phyloP scores from a whole-genome alignment of 2,888 invertebrate genomes.

The Eupithecia pulchellata region DNA sequence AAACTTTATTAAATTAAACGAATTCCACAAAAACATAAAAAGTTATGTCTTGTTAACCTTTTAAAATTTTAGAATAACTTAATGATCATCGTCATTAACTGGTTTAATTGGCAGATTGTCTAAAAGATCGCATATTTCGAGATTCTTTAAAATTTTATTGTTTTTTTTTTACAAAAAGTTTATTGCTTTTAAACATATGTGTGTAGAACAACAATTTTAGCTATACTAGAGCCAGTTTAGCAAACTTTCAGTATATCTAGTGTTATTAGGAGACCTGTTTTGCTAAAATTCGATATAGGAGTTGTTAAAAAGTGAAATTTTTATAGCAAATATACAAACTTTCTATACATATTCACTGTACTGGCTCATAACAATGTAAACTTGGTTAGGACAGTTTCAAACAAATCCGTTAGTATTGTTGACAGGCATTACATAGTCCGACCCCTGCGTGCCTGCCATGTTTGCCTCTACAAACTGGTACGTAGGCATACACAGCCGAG shows the following conservation, averaged over 20 bases:
- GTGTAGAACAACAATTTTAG: neutral
- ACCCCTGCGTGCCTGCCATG: conserved; percentile 51
- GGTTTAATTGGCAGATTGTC: neutral
- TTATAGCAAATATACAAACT: conserved; percentile 4
- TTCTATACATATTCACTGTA: neutral
- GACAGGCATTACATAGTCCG: conserved; percentile 72
- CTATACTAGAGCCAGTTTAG: neutral
- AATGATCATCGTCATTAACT: neutral
- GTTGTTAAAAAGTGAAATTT: neutral
- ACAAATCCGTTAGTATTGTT: conserved; percentile 75
- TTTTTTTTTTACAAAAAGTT: neutral
- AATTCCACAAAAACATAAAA: neutral
- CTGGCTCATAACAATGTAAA: conserved; percentile 6
- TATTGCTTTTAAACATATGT: neutral
- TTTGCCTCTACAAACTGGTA: conserved; percentile 61
- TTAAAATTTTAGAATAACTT: neutral
- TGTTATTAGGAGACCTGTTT: neutral
- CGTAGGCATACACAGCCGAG: conserved; percentile 60
- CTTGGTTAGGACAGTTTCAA: conserved; percentile 61
- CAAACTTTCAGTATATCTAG: neutral
- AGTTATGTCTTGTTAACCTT: neutral
- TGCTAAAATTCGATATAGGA: neutral
- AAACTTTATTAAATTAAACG: too few species aligned
- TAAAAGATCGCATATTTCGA: neutral
- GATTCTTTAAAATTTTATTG: neutral